Conservation (phyloP, 2,888 invertebrate species). For the Anorthoa munda region DNA sequence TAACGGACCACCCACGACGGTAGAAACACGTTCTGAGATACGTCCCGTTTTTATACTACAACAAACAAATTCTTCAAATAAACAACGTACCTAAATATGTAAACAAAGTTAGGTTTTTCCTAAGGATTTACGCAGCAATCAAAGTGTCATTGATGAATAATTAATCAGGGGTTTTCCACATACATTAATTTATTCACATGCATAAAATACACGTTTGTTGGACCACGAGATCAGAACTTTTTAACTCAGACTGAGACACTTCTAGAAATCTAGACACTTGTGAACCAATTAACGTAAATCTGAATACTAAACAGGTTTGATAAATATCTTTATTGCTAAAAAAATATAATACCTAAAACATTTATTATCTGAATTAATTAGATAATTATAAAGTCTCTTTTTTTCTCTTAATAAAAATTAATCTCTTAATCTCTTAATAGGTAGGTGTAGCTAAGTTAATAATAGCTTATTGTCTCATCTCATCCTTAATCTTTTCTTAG, state of each 20-base stretch:
- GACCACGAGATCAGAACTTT: slow-evolving; percentile 14
- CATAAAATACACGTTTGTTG: slow-evolving; percentile 10
- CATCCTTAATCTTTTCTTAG: not conserved
- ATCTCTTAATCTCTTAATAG: too few relatives aligned
- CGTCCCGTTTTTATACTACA: slow-evolving; percentile 33
- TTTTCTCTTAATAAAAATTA: too few relatives aligned
- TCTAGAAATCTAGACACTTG: slow-evolving; percentile 9
- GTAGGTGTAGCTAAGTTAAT: too few relatives aligned
- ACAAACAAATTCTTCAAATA: slow-evolving; percentile 27
- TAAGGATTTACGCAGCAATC: slow-evolving; percentile 14
- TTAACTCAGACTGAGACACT: not conserved
- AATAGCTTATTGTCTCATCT: not conserved
- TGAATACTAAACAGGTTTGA: slow-evolving; percentile 1
- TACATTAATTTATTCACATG: slow-evolving; percentile 21
- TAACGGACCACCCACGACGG: slow-evolving; percentile 59
- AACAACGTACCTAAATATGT: slow-evolving; percentile 27
- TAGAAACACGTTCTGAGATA: slow-evolving; percentile 34
- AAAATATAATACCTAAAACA: not conserved
- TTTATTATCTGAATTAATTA: not conserved
- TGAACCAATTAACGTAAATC: slow-evolving; percentile 3
- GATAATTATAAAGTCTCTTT: not conserved
- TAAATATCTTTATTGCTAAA: not conserved
- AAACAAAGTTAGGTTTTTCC: slow-evolving; percentile 30
- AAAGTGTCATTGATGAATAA: slow-evolving; percentile 36
- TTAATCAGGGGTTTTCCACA: slow-evolving; percentile 41